Evolutionary conservation across 2,888 invertebrate species (phyloP), one percentile per base, ranked within the genome.

Genomic region (Taphrorychus bicolor): DNA sequence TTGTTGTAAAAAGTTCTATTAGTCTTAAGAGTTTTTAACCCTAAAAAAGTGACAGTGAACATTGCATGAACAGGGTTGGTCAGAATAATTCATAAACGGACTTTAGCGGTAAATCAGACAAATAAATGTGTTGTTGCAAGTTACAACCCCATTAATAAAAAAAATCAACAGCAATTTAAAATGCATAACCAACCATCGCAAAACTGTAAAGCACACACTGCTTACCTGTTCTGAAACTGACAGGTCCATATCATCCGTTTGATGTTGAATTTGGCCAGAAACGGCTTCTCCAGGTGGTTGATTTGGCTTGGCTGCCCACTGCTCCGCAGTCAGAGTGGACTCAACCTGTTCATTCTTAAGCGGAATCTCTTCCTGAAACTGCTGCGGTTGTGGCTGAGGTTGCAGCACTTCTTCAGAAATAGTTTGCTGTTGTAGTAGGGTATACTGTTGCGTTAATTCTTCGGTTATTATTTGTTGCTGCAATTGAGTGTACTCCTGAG

Each of bases 161-260:
- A n/a, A n/a, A n/a, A n/a, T n/a, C n/a, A n/a, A n/a, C n/a, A n/a
- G n/a, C n/a, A n/a, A n/a, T n/a, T n/a, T n/a, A n/a, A n/a, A n/a
- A n/a, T n/a, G n/a, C n/a, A n/a, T n/a, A n/a, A n/a, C n/a, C n/a
- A n/a, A n/a, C n/a, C n/a, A n/a, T n/a, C n/a, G n/a, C n/a, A n/a
- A n/a, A n/a, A 32, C 3, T 9, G 11, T 32, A 1, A 32, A 11
- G 32, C 32, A 9, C 11, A 32, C 24, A 24, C 11, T 32, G 11
- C 82, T 78, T 77, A 79, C 78, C 76, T 80, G 79, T 68, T 79
- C 79, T 45, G 77, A 74, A 21, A 72, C 72, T 21, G 73, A 72
- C 32, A 73, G 57, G 42, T 75, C 76, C 51, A 58, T 19, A 49
- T 73, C 72, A 3, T 71, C 71, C 7, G 5, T 58, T 18, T 53